Evolutionary conservation across 37 sponge, comb jelly and placozoan species (phyloP).

Genomic region (Eunapius fragilis): DNA sequence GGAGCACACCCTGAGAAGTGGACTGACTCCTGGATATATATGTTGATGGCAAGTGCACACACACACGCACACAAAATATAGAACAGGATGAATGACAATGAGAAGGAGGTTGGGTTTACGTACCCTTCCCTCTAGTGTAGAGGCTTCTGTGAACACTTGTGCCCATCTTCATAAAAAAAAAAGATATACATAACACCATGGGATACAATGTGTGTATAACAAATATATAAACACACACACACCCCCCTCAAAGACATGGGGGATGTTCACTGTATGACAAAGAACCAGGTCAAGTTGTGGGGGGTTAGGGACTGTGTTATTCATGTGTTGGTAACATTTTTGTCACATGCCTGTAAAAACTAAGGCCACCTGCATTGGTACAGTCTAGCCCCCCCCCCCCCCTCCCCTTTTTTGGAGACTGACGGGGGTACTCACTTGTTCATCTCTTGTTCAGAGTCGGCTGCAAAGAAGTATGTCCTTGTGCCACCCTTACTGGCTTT

Average conservation of each 20-base stretch:
- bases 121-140: slow-evolving; percentile 37
- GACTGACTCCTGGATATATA: slow-evolving; percentile 12
- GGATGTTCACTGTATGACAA: too few species aligned
- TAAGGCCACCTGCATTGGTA: too few species aligned
- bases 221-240: too few species aligned
- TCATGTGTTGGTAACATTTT: too few species aligned
- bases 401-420: neutral
- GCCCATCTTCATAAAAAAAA: slow-evolving; percentile 33
- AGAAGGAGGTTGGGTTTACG: neutral
- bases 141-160: slow-evolving; percentile 47
- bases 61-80: neutral
- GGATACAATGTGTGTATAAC: too few species aligned
- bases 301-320: too few species aligned
- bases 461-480: slow-evolving; percentile 35
- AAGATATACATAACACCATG: too few species aligned
- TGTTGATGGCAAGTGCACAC: too few species aligned
- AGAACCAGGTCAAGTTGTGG: too few species aligned
- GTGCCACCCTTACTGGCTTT: slow-evolving; percentile 59
- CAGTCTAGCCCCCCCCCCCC: too few species aligned
- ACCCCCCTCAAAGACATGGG: too few species aligned
- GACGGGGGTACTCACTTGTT: slow-evolving; percentile 27
- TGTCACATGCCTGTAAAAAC: too few species aligned
- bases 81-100: neutral
- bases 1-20: slow-evolving; percentile 41
- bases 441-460: slow-evolving; percentile 55